Evolutionary conservation across 2,797 vertebrate species (phyloP), one percentile per base, ranked within the genome.

Genomic region (Coracias cyanogaster): DNA sequence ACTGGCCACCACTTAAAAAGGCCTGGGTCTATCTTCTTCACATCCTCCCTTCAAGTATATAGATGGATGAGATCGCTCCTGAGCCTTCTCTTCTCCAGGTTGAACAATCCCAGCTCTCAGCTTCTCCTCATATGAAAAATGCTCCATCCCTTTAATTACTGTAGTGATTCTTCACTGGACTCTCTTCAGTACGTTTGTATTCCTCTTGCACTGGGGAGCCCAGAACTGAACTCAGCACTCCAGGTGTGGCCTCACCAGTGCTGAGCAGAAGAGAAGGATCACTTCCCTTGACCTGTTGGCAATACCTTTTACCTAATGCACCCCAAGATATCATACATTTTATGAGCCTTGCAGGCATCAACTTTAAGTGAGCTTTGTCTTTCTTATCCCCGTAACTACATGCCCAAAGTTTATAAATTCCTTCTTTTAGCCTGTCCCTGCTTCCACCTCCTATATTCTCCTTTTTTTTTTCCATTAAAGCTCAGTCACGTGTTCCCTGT

Each of bases 271-370:
- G 3, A 31, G 35, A 71, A 65, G 8, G 46, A 66, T 62, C 24
- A 21, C 6, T 9, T 74, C 6, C 31, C 10, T 35, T 57, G 28
- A 37, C 2, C 25, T 28, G 9, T 6, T 41, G 11, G 19, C 45
- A 74, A 49, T 65, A 49, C 12, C 37, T 37, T 37, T 37, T 37
- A 37, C 37, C 7, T 71, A 49, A 76, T 26, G n/a, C 10, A 29
- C 7, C 6, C 46, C 6, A 3, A 11, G 45, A 8, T 64, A 35
- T 12, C 1, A 1, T 25, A 35, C 4, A 21, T 8, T n/a, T 54
- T 57, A 66, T 2, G 22, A 33, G 6, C 9, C 19, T 70, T 16
- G 11, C 14, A 78, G 15, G 7, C 24, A 51, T 43, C 16, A 84
- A 46, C 21, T 79, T 66, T 39, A 65, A 78, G 39, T 43, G 41